A percentile compares a stretch with the other conserved stretches of the same genome.
phyloP scores from a whole-genome alignment of 2,797 vertebrate species.

The Sebastes goodei region DNA sequence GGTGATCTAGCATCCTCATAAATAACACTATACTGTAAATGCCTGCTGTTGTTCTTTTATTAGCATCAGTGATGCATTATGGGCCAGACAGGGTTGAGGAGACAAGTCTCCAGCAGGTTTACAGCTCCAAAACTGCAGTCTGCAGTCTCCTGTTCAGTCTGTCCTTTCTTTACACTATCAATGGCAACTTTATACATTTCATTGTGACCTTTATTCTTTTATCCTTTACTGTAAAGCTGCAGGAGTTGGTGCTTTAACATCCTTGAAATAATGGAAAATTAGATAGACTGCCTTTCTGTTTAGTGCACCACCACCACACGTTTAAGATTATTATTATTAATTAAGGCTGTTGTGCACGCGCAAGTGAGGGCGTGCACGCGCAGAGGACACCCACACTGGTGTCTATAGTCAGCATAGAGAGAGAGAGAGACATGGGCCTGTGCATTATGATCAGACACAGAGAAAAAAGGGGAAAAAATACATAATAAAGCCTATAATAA shows the following conservation, averaged over 20 bases:
- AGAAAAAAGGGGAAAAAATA: not conserved
- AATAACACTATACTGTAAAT: not conserved
- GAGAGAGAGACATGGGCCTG: slow-evolving; percentile 38
- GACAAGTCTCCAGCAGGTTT: not conserved
- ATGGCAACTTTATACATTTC: not conserved
- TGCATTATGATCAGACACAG: slow-evolving; percentile 25
- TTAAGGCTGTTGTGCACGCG: slow-evolving; percentile 24
- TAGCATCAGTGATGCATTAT: not conserved
- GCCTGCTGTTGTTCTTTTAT: not conserved
- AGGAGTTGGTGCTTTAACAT: not conserved
- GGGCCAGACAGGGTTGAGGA: not conserved
- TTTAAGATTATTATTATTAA: slow-evolving; percentile 17
- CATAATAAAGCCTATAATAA: not conserved
- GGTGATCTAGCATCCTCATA: not conserved
- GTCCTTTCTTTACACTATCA: not conserved
- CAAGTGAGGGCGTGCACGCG: slow-evolving; percentile 30
- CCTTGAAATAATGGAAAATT: not conserved
- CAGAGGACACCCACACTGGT: slow-evolving; percentile 64
- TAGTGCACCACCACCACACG: not conserved
- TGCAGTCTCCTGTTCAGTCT: not conserved
- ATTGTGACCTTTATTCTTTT: not conserved
- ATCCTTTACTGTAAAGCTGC: not conserved
- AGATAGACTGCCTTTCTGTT: not conserved
- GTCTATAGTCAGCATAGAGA: slow-evolving; percentile 11
- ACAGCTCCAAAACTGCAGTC: not conserved